Conservation (phyloP, 2,797 vertebrate species). For the Pelochelys cantorii region DNA sequence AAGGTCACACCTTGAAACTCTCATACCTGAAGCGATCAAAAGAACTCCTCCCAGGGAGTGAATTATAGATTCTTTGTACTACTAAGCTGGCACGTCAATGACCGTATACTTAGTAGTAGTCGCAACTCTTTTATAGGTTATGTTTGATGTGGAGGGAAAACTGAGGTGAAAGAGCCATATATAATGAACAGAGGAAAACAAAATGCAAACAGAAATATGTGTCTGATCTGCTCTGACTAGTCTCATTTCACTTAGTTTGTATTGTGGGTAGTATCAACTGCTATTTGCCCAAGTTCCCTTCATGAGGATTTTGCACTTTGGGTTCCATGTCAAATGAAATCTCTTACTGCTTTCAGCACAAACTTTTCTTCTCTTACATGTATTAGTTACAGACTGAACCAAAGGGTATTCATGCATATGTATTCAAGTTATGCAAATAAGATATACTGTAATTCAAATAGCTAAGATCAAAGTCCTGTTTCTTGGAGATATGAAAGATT, state of each 20-base stretch:
- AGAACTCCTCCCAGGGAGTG: not conserved
- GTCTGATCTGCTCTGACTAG: not conserved
- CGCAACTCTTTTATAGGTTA: not conserved
- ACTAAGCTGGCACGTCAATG: fast-evolving
- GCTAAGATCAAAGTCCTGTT: not conserved
- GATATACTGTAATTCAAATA: not conserved
- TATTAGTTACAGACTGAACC: not conserved
- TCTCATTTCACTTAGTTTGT: not conserved
- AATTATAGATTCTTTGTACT: not conserved
- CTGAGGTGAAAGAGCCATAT: not conserved
- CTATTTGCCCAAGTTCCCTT: not conserved
- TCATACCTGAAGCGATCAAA: not conserved
- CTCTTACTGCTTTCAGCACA: not conserved
- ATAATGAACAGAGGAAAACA: not conserved
- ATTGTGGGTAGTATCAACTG: not conserved
- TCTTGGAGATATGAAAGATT: constrained; percentile 15
- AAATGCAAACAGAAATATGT: not conserved
- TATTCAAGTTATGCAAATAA: not conserved
- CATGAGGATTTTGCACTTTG: not conserved
- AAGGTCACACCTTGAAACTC: not conserved
- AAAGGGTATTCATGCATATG: not conserved
- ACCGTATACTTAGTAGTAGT: not conserved
- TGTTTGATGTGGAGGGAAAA: not conserved
- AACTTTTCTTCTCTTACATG: not conserved
- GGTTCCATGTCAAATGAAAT: not conserved